These are phyloP conservation scores for Rafetus swinhoei DNA, from an alignment of 2,113 vertebrate genomes.

Conservation along the genomic window DNA sequence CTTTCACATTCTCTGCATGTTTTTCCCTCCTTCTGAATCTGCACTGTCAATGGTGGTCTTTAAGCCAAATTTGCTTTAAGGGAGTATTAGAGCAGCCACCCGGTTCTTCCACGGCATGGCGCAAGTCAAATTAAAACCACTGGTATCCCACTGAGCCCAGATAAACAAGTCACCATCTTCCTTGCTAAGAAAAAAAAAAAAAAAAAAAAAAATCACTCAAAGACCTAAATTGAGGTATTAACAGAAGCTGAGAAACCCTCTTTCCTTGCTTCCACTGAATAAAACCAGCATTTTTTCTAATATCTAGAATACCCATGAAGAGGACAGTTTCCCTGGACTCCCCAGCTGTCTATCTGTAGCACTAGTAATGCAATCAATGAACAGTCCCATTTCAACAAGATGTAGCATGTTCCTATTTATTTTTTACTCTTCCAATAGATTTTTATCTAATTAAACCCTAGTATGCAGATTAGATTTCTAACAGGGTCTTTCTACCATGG, in stretches of 20 bases:
- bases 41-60: constrained; percentile 46
- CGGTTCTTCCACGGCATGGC: rapidly evolving
- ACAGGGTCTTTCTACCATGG: not conserved
- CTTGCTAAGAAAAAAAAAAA: not conserved
- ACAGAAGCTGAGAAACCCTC: not conserved
- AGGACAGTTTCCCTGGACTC: not conserved
- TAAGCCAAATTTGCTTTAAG: constrained; percentile 27
- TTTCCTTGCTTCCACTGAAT: not conserved
- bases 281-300: not conserved
- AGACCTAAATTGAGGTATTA: not conserved
- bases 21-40: constrained; percentile 48
- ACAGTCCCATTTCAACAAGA: not conserved
- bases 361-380: not conserved
- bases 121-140: constrained; percentile 25
- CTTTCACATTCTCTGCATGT: constrained; percentile 29
- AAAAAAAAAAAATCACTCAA: not conserved
- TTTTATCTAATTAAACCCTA: not conserved
- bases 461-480: not conserved
- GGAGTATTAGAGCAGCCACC: not conserved
- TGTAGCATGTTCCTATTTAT: not conserved
- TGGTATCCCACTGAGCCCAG: not conserved
- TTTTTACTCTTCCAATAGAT: not conserved
- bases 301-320: not conserved
- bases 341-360: not conserved
- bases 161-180: not conserved